Base-by-base conservation (phyloP, 2,113 vertebrate species). In the Pungitius pungitius region DNA sequence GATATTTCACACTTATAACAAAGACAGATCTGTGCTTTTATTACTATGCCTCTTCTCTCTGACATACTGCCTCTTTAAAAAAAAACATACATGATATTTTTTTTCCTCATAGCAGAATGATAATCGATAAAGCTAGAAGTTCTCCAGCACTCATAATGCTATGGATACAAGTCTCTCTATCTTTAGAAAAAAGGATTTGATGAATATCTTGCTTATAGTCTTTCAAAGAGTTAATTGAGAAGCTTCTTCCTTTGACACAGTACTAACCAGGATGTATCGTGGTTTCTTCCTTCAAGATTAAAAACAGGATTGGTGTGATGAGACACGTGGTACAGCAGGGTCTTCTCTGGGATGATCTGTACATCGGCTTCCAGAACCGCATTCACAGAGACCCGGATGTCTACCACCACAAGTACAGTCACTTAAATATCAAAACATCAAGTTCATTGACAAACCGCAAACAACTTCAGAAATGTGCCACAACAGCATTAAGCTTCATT, bases 361-460 rank as follows among this genome's bases (percentile, higher is more conserved):
- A 96, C 68, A 95, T 95, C n/a, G 94, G 95, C 66, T 96, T 95
- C 85, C 95, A 95, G 82, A 95, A 94, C 56, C 82, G 90, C 64
- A 87, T 95, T 13, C 91, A 84, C 80, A 56, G 94, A 78, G 90
- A 95, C 13, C 95, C 94, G 5, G 95, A 96, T 40, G 55, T 93
- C 65, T 95, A 95, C 80, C 94, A 95, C 69, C 94, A 95, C 74
- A 91, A 88, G 94, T 95, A 89, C 82, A 75, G 2, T 22, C 24
- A 35, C 35, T 24, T 51, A 4, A 17, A 5, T 40, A n/a, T n/a
- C 22, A 17, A 51, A 27, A 33, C 4, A 11, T 62, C 39, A 43
- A 27, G 9, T 45, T 20, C 8, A 10, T 39, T 18, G 2, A 27
- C 22, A 39, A 59, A 4, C 6, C 8, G 2, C 10, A 37, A 40